These are phyloP conservation scores for Florisuga fusca DNA, from an alignment of 2,797 vertebrate species.

Conservation along the genomic window DNA sequence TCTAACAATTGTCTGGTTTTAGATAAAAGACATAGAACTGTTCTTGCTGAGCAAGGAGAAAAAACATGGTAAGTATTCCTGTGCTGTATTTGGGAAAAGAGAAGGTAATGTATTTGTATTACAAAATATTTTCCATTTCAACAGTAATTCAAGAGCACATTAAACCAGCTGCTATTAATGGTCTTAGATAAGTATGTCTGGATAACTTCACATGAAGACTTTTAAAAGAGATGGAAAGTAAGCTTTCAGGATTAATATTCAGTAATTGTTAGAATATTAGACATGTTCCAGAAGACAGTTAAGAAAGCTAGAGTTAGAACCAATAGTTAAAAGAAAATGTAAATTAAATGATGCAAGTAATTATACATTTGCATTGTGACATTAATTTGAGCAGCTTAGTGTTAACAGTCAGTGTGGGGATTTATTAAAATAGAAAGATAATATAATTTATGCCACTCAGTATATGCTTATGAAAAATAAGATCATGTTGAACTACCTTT, in stretches of 20 bases:
- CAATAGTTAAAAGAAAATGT: not conserved
- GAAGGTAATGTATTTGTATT: not conserved
- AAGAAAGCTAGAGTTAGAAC: constrained; percentile 21
- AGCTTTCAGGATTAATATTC: constrained; percentile 42
- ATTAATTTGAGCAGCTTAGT: constrained; percentile 4
- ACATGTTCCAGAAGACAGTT: not conserved
- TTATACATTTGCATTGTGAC: not conserved
- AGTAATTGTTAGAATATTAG: constrained; percentile 33
- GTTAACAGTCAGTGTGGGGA: not conserved
- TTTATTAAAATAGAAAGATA: constrained; percentile 15
- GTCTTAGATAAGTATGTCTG: constrained; percentile 8
- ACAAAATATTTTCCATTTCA: constrained; percentile 51
- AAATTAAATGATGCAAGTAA: not conserved
- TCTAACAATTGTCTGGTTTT: not conserved
- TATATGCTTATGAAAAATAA: not conserved
- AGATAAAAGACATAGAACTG: not conserved
- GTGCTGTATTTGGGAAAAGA: not conserved
- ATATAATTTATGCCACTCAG: not conserved
- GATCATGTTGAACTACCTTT: not conserved
- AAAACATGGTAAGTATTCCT: not conserved
- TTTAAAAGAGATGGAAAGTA: constrained; percentile 12
- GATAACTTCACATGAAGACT: constrained; percentile 22
- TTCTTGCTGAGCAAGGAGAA: not conserved
- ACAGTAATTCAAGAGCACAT: constrained; percentile 33
- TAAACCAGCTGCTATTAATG: constrained; percentile 25